Evolutionary conservation across 2,113 vertebrate species (phyloP).

Genomic region (Notechis scutatus): DNA sequence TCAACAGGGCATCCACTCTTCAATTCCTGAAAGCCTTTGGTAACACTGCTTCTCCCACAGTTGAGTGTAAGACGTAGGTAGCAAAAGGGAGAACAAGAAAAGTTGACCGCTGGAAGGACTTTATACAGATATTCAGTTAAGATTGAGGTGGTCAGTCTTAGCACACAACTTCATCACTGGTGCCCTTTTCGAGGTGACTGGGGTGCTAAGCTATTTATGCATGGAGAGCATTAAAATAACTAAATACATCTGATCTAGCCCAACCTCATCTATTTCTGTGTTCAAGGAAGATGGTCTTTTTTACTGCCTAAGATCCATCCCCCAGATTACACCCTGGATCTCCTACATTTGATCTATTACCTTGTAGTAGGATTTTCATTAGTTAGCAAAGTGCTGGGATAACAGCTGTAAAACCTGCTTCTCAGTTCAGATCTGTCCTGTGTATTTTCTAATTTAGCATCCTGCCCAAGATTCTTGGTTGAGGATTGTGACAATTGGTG

Average conservation of each 20-base stretch:
- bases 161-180: neutral
- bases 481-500: neutral
- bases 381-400: neutral
- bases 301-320: neutral
- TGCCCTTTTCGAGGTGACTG: neutral
- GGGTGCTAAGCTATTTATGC: neutral
- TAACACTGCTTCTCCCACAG: neutral
- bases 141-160: neutral
- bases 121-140: neutral
- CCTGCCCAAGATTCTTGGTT: neutral
- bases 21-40: neutral
- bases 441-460: neutral
- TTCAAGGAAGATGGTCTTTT: neutral
- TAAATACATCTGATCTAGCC: neutral
- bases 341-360: neutral
- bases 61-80: neutral
- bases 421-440: neutral
- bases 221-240: neutral
- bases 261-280: neutral
- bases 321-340: neutral
- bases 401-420: neutral
- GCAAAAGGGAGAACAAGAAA: neutral
- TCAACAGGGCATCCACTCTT: neutral
- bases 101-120: neutral
- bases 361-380: neutral